Evolutionary conservation across 1,140 invertebrate genomes (phyloP), one percentile per base, ranked within the genome.

Genomic region (Medauroidea extradentata): DNA sequence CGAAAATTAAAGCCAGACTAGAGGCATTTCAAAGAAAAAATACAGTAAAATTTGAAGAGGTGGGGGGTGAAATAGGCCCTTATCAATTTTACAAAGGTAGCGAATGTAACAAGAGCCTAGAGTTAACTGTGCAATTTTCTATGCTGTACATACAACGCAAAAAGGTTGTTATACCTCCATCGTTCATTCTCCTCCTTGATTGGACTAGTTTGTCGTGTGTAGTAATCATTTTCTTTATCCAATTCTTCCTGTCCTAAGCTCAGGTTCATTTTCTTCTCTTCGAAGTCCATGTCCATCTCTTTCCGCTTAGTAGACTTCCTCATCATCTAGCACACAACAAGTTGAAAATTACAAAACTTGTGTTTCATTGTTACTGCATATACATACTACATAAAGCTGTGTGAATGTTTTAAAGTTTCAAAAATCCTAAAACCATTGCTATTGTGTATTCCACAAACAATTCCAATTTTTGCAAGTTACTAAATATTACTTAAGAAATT

Each of bases 231-330:
- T 72, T 97, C 93, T 63, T 94, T 90, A 69, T 96, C 93, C 39
- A 92, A 79, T 66, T 96, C 94, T 64, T 93, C 87, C 66, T 88
- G 88, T 38, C 83, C 87, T 63, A 91, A 74, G 51, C 86, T 90
- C 27, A 97, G 71, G 72, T 96, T 96, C 80, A 96, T 87, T 69
- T 96, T 93, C 75, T 97, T 98, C 70, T 97, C 93, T 73, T 98
- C 94, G 75, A 97, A 96, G 72, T 97, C 94, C 75, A 92, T 90
- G 68, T 97, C 94, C 63, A 91, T 91, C 78, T 97, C 93, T 74
- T 96, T 96, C 27, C 93, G 84, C 69, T 94, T 92, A 61, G 88
- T 90, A 1, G 94, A 92, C 78, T 94, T 94, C 46, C 92, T 83
- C 75, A 92, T 81, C 83, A 91, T 85, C 84, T 88, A 63, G 52